Conservation (phyloP, 2,113 vertebrate species). For the Dolichotis patagonum region DNA sequence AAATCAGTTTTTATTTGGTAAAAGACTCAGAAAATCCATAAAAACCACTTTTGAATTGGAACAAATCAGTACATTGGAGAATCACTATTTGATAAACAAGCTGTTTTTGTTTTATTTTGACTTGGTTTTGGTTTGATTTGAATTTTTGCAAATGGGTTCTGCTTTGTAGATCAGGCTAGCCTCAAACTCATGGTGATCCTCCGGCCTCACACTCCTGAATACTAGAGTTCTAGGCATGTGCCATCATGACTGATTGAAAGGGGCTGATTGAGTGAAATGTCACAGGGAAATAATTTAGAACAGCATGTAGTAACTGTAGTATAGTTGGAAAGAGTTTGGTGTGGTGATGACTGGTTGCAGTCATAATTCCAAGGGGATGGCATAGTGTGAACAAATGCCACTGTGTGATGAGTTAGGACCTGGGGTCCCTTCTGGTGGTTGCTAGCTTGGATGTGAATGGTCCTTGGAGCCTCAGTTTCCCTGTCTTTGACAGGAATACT, state of each 20-base stretch:
- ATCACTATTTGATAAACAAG: too few species aligned
- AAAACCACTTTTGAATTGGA: neutral
- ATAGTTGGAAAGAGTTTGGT: neutral
- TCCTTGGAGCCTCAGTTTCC: neutral
- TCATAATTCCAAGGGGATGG: neutral
- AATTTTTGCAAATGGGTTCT: neutral
- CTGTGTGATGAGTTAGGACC: neutral
- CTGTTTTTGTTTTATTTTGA: neutral
- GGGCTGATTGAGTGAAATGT: neutral
- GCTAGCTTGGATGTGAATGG: neutral
- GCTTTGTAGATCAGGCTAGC: neutral
- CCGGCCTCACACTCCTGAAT: neutral
- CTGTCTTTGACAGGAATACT: neutral
- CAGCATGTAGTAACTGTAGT: accelerated
- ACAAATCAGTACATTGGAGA: neutral
- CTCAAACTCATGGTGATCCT: neutral
- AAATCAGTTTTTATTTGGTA: neutral
- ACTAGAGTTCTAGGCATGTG: neutral
- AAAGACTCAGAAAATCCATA: neutral
- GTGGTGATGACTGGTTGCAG: neutral
- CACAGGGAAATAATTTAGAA: neutral
- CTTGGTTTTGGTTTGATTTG: neutral
- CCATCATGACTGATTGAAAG: neutral
- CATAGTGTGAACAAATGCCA: neutral
- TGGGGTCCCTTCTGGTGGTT: neutral